Evolutionary conservation across 2,797 vertebrate genomes (phyloP).

Genomic region (Sternotherus odoratus): DNA sequence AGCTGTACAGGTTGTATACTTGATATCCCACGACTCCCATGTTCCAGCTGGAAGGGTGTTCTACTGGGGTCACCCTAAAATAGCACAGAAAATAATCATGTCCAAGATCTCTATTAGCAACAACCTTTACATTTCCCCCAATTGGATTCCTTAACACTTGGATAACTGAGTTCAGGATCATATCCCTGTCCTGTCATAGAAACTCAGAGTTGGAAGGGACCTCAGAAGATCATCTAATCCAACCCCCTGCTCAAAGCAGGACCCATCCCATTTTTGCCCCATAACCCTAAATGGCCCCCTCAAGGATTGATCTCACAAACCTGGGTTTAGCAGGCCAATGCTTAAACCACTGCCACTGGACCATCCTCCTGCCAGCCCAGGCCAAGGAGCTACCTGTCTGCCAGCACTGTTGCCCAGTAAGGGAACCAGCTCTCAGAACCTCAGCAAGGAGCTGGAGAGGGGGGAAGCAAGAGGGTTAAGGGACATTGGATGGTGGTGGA

Average conservation of each 20-base stretch:
- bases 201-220: no score
- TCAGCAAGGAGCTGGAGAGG: rapidly evolving
- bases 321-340: no score
- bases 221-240: no score
- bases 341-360: background rate
- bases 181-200: background rate
- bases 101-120: background rate
- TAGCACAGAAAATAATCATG: background rate
- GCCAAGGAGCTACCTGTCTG: background rate
- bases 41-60: background rate
- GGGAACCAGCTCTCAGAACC: no score
- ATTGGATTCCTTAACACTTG: background rate
- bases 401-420: background rate
- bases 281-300: no score
- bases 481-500: background rate
- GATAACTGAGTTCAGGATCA: background rate
- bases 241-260: no score
- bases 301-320: no score
- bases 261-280: no score
- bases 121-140: background rate
- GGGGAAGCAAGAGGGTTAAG: rapidly evolving
- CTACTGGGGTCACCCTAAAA: no score
- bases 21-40: background rate
- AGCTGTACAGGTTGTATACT: background rate
- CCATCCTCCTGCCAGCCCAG: no score